These are phyloP conservation scores for Microctonus brassicae DNA, from an alignment of 2,888 invertebrate species.

Conservation along the genomic window DNA sequence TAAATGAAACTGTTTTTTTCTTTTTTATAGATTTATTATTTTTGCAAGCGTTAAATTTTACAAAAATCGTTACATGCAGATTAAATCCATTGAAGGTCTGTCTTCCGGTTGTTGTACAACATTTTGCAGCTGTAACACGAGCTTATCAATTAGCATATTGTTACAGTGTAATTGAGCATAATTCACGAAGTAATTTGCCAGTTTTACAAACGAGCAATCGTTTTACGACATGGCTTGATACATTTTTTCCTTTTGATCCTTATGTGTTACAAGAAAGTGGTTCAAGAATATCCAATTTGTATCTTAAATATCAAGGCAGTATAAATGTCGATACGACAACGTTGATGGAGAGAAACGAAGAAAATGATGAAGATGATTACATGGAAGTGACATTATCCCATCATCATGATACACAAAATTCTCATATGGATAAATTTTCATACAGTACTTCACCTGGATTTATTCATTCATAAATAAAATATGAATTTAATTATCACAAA, in stretches of 20 bases:
- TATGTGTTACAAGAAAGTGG: constrained; percentile 78
- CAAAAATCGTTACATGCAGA: constrained; percentile 86
- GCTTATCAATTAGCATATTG: constrained; percentile 93
- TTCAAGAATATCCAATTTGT: constrained; percentile 68
- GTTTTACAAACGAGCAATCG: constrained; percentile 72
- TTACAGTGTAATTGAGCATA: constrained; percentile 89
- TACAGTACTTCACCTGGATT: constrained; percentile 50
- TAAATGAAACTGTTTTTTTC: no score
- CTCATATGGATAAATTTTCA: constrained; percentile 46
- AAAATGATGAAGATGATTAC: constrained; percentile 50
- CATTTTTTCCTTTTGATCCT: constrained; percentile 93
- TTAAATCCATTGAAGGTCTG: constrained; percentile 92
- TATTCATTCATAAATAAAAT: constrained; percentile 42
- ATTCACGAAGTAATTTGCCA: constrained; percentile 76
- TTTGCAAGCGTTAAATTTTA: constrained; percentile 85
- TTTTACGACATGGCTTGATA: constrained; percentile 71
- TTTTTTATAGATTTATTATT: constrained; percentile 82
- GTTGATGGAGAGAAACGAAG: constrained; percentile 28
- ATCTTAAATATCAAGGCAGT: constrained; percentile 71
- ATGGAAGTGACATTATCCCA: constrained; percentile 48
- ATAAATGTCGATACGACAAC: constrained; percentile 19
- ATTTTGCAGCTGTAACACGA: constrained; percentile 85
- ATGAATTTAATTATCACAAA: background rate
- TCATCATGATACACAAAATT: constrained; percentile 26
- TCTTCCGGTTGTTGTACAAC: constrained; percentile 81